Evolutionary conservation across 2,113 vertebrate species (phyloP).

Genomic region (Grus americana): DNA sequence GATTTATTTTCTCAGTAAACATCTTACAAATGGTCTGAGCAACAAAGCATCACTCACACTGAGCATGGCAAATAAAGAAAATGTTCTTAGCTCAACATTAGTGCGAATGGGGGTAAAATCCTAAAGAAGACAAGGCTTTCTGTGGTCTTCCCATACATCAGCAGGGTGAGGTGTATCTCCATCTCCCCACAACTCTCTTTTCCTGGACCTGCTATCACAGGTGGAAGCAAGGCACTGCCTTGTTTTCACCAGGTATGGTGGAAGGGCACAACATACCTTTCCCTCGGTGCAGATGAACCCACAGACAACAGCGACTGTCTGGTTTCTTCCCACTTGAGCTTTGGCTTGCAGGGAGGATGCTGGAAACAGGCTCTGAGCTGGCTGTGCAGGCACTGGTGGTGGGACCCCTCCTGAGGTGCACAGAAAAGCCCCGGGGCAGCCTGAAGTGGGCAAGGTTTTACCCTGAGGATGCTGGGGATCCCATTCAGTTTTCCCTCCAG

Average conservation of each 20-base stretch:
- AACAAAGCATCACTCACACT: not conserved
- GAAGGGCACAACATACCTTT: not conserved
- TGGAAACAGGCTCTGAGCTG: not conserved
- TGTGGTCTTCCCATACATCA: not conserved
- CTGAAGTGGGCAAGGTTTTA: not conserved
- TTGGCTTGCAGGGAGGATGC: not conserved
- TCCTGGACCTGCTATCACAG: not conserved
- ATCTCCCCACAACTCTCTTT: not conserved
- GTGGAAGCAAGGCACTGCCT: not conserved
- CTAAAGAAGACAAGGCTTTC: not conserved
- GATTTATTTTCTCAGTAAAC: constrained; percentile 2
- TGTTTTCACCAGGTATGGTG: not conserved
- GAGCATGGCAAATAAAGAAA: not conserved
- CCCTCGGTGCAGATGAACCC: not conserved
- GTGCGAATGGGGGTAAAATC: not conserved
- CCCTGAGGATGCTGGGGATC: not conserved
- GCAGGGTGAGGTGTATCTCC: not conserved
- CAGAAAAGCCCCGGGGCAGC: not conserved
- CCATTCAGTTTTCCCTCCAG: not conserved
- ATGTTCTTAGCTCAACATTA: not conserved
- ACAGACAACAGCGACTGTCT: not conserved
- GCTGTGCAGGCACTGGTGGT: not conserved
- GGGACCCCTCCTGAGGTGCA: not conserved
- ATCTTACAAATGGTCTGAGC: not conserved
- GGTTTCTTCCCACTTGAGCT: not conserved